phyloP scores from a whole-genome alignment of 2,888 invertebrate species.

The Plutella xylostella region DNA sequence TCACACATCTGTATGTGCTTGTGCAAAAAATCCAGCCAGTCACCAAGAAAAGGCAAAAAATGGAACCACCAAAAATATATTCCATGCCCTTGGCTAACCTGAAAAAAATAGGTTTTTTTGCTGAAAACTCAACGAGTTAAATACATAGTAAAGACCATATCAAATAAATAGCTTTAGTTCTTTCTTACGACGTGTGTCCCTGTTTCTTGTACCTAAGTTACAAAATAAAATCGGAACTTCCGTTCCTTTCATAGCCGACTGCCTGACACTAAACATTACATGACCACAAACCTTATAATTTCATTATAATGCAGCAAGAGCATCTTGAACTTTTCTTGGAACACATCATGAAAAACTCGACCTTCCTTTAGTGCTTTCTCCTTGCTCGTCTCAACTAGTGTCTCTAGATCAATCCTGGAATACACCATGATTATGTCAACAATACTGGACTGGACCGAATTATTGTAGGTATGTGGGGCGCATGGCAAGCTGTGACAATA shows the following conservation, averaged over 20 bases:
- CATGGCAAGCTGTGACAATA: no score
- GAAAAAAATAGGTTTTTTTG: no score
- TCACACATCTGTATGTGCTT: slow-evolving; percentile 24
- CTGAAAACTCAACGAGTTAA: no score
- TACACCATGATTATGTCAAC: no score
- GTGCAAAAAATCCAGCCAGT: slow-evolving; percentile 30
- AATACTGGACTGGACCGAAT: no score
- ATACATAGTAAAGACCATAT: no score
- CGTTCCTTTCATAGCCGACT: no score
- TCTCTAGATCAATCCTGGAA: slow-evolving; percentile 17
- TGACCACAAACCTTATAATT: slow-evolving; percentile 1
- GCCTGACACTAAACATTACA: neutral
- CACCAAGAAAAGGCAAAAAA: slow-evolving; percentile 26
- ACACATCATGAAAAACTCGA: slow-evolving; percentile 16
- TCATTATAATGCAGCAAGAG: slow-evolving; percentile 19
- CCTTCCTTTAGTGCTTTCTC: slow-evolving; percentile 9
- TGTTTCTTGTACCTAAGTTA: no score
- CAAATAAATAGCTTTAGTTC: no score
- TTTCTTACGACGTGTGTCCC: no score
- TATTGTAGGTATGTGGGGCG: no score
- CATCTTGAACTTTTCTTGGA: slow-evolving; percentile 20
- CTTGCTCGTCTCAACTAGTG: slow-evolving; percentile 16
- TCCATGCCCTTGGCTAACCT: neutral
- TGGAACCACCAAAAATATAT: slow-evolving; percentile 23
- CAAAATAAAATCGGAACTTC: no score